These are phyloP conservation scores for Cryptops parisi DNA, from an alignment of 2,888 invertebrate genomes.

Conservation along the genomic window DNA sequence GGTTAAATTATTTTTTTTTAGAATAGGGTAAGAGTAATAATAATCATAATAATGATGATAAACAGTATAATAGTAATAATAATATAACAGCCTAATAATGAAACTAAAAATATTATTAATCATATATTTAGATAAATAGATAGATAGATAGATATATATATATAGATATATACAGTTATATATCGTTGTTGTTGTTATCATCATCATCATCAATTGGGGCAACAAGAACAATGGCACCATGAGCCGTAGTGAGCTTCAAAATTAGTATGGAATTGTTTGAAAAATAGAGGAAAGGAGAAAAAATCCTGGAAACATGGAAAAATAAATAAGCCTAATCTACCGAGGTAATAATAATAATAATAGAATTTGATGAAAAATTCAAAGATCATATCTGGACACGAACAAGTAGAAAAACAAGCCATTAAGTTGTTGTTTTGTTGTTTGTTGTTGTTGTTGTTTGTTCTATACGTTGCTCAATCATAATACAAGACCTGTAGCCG, in stretches of 20 bases:
- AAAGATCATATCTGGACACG: slow-evolving; percentile 5
- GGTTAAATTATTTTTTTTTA: too few species aligned
- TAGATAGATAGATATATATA: too few species aligned
- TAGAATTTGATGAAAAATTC: slow-evolving; percentile 8
- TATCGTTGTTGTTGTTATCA: too few species aligned
- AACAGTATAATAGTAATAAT: too few species aligned
- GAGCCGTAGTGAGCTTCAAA: not conserved
- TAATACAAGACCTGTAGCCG: not conserved
- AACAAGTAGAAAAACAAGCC: slow-evolving; percentile 11
- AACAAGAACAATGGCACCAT: not conserved
- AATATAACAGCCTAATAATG: too few species aligned
- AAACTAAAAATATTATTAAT: too few species aligned
- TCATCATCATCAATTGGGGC: not conserved
- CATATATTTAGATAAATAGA: too few species aligned
- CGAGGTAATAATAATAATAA: not conserved
- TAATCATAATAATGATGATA: too few species aligned
- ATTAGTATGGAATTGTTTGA: not conserved
- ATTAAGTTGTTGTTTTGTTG: not conserved
- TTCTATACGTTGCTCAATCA: not conserved
- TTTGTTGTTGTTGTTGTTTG: not conserved
- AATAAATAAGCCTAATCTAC: slow-evolving; percentile 7
- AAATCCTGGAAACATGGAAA: not conserved
- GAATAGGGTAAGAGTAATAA: too few species aligned
- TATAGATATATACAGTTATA: too few species aligned
- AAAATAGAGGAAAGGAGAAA: not conserved